Percentiles rank a stretch among this genome's conserved stretches.
Evolutionary conservation across 2,113 vertebrate genomes (phyloP).

Genomic region (Tinamus guttatus): DNA sequence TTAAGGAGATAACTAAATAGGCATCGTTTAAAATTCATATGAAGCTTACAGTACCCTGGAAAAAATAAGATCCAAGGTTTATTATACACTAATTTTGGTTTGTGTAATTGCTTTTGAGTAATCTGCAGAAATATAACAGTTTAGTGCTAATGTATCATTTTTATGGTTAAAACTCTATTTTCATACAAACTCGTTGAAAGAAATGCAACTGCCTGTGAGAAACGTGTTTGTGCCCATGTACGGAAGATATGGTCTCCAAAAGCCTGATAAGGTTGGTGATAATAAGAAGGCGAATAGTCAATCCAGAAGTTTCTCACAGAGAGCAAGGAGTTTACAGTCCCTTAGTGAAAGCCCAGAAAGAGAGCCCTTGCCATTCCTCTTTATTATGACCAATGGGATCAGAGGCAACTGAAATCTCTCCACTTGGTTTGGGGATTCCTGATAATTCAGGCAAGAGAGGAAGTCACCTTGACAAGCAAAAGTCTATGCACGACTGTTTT

Average conservation of each 20-base stretch:
- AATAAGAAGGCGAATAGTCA: background rate
- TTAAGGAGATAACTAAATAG: conserved; percentile 33
- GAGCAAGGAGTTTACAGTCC: no score
- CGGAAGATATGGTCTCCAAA: background rate
- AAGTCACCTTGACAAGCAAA: background rate
- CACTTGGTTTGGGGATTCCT: accelerated
- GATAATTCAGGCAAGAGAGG: background rate
- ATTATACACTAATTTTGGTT: conserved; percentile 28
- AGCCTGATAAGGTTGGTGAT: accelerated
- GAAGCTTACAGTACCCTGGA: conserved; percentile 2
- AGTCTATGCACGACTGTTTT: background rate
- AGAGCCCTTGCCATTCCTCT: background rate
- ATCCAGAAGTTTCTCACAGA: no score
- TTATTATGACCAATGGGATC: no score
- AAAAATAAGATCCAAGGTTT: conserved; percentile 31
- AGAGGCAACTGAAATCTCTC: accelerated
- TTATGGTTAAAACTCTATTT: background rate
- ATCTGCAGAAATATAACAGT: background rate
- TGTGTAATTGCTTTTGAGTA: conserved; percentile 34
- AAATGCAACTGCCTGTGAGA: background rate
- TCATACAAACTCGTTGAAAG: conserved; percentile 18
- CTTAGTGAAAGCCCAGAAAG: background rate
- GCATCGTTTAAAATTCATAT: background rate
- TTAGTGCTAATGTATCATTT: conserved; percentile 6
- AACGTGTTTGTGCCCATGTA: background rate